These are phyloP conservation scores for Pyrrhia umbra DNA, from an alignment of 2,888 invertebrate genomes.

Conservation along the genomic window DNA sequence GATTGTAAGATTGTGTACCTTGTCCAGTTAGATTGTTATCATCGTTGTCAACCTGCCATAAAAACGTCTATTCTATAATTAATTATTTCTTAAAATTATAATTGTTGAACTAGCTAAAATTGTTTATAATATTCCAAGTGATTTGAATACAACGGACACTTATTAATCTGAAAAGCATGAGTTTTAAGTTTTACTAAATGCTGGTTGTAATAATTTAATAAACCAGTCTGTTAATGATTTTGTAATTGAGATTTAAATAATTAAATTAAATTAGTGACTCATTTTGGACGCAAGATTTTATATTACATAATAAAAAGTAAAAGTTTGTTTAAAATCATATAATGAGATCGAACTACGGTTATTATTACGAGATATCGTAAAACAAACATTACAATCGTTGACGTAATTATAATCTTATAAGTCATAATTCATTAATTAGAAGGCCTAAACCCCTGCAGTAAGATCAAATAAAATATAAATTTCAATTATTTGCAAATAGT, in stretches of 20 bases:
- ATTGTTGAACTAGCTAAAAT: neutral
- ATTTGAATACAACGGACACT: neutral
- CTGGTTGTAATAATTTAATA: no score
- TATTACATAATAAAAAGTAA: no score
- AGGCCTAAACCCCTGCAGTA: slow-evolving; percentile 74
- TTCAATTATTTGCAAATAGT: slow-evolving; percentile 67
- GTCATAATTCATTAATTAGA: slow-evolving; percentile 62
- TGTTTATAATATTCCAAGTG: neutral
- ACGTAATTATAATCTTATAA: slow-evolving; percentile 38
- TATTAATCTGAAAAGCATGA: neutral
- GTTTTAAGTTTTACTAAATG: no score
- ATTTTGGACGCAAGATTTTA: no score
- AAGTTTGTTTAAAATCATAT: no score
- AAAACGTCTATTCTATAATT: slow-evolving; percentile 46
- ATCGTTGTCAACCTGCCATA: slow-evolving; percentile 52
- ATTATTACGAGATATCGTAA: slow-evolving; percentile 6
- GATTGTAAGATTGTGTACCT: slow-evolving; percentile 44
- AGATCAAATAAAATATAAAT: slow-evolving; percentile 42
- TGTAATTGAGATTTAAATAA: no score
- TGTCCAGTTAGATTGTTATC: slow-evolving; percentile 68
- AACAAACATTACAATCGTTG: slow-evolving; percentile 29
- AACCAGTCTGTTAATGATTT: no score
- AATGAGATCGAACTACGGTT: neutral
- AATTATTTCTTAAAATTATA: slow-evolving; percentile 18
- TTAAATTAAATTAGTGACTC: no score